Evolutionary conservation across 2,888 invertebrate species (phyloP).

Genomic region (Sympetrum striolatum): DNA sequence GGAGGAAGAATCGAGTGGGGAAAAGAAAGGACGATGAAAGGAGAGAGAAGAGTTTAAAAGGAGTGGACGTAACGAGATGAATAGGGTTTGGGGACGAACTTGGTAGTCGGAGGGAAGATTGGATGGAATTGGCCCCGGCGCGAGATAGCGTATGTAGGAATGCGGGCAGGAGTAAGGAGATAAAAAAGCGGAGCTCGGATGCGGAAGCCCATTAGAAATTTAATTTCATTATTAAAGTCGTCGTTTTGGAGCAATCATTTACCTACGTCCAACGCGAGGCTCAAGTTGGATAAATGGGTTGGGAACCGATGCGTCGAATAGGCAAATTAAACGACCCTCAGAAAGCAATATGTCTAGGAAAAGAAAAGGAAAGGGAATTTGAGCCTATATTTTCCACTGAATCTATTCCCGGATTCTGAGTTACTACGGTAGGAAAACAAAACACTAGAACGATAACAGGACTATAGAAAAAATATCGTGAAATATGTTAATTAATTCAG

Average conservation of each 20-base stretch:
- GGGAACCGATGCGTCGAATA: neutral
- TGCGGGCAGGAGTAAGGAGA: neutral
- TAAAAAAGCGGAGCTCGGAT: slow-evolving; percentile 2
- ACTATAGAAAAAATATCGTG: neutral
- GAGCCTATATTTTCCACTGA: neutral
- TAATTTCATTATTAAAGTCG: slow-evolving; percentile 40
- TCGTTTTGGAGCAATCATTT: slow-evolving; percentile 25
- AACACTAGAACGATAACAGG: neutral
- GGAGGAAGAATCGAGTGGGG: neutral
- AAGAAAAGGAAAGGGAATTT: neutral
- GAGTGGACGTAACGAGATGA: neutral
- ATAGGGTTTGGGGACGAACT: neutral
- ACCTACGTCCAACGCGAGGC: neutral
- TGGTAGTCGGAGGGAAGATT: neutral
- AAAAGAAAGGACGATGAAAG: neutral
- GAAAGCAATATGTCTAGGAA: neutral
- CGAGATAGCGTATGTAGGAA: slow-evolving; percentile 2
- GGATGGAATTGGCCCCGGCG: neutral
- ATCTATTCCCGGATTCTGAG: neutral
- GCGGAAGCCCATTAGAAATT: slow-evolving; percentile 40
- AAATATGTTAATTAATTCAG: too few relatives aligned
- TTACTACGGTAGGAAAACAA: neutral
- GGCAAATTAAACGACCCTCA: slow-evolving; percentile 21
- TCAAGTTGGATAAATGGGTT: slow-evolving; percentile 4
- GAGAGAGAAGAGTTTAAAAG: neutral